Evolutionary conservation across 2,888 invertebrate genomes (phyloP), one percentile per base, ranked within the genome.

Genomic region (Seladonia tumulorum): DNA sequence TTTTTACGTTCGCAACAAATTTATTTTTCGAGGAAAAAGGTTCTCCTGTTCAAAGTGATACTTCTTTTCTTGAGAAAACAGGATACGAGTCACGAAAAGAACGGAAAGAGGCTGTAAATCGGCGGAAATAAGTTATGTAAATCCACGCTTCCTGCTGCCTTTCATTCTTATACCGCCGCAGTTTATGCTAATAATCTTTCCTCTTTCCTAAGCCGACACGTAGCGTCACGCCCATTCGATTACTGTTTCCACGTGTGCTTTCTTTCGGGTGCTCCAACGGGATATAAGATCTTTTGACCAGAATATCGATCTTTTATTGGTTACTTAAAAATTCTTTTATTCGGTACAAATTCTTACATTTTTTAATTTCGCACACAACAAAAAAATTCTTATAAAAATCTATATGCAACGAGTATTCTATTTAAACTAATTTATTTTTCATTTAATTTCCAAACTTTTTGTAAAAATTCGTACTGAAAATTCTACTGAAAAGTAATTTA

Each of bases 111-210:
- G 91, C 91, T 87, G 79, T 91, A 91, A 93, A 92, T 93, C 93
- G 92, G 93, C 93, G 92, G 92, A 94, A 94, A 94, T 93, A 91
- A 91, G 92, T 93, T 93, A 94, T 94, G 94, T 91, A 94, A 94
- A 94, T 94, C 89, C 80, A 60, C 86, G 88, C 93, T 94, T 94
- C 94, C 94, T 94, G 94, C 83, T 76, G 80, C 76, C 88, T 89
- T 90, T 90, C 90, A 91, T 92, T 91, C 91, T 90, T 90, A 89
- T 89, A 90, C 90, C 90, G 83, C 84, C 84, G 90, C 91, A 92
- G 93, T 93, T 79, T 85, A 82, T 82, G 70, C 88, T 85, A 80
- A 85, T 82, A 79, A 79, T 78, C 75, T 73, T 72, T 53, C 70
- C 68, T 81, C 77, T 81, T 81, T 60, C 76, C 76, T 25, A 45